Percentiles rank a stretch among this genome's conserved stretches.
These are phyloP conservation scores for Cephus pulcher DNA, from an alignment of 2,888 invertebrate species.

Conservation along the genomic window DNA sequence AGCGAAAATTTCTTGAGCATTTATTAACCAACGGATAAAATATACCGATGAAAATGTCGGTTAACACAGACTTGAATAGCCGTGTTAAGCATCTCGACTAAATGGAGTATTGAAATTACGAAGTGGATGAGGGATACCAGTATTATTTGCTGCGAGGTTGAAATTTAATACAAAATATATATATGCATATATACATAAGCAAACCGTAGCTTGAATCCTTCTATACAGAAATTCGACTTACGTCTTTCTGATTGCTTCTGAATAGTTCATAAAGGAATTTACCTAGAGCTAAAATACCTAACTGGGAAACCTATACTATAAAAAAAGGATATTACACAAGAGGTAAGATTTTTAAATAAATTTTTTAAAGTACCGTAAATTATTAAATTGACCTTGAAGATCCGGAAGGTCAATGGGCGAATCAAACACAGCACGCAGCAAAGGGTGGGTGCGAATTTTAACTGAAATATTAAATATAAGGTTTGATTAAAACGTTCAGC, in stretches of 20 bases:
- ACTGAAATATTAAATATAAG: background rate
- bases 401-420: background rate
- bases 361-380: background rate
- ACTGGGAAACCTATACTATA: background rate
- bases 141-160: background rate
- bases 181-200: background rate
- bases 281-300: background rate
- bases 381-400: background rate
- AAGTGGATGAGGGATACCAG: background rate
- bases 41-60: background rate
- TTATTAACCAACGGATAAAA: background rate
- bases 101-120: background rate
- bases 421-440: background rate
- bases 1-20: background rate
- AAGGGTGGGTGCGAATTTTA: background rate
- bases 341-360: too few relatives aligned
- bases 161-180: background rate
- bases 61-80: background rate
- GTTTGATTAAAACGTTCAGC: conserved; percentile 6
- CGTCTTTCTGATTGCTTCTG: background rate
- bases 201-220: background rate
- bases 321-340: too few relatives aligned
- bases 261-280: background rate
- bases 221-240: background rate
- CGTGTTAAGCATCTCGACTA: background rate